Evolutionary conservation across 92 coral and sea anemone genomes (phyloP).

Genomic region (Hydrozoanthus gracilis): DNA sequence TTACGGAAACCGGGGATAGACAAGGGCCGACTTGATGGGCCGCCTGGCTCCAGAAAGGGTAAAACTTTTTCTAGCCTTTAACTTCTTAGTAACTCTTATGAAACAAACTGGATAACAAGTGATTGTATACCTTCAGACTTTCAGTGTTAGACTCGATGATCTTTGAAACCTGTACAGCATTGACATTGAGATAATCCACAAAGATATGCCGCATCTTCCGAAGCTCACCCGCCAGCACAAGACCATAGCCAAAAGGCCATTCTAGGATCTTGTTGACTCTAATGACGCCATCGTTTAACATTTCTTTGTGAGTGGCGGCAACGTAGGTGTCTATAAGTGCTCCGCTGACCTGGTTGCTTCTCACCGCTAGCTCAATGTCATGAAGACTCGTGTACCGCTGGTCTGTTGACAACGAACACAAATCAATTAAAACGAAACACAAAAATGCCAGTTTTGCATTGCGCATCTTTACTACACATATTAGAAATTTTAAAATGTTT

Average conservation of each 20-base stretch:
- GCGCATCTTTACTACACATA: too few species aligned
- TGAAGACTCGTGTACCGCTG: conserved; percentile 51
- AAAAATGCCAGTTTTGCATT: too few species aligned
- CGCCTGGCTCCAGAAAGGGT: too few species aligned
- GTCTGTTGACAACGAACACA: conserved; percentile 35
- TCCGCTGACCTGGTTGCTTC: conserved; percentile 68
- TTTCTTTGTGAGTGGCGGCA: conserved; percentile 77
- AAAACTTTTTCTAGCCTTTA: too few species aligned
- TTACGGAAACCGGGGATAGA: too few species aligned
- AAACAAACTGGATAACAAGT: not conserved
- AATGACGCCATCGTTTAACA: conserved; percentile 56
- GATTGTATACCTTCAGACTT: conserved; percentile 37
- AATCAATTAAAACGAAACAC: too few species aligned
- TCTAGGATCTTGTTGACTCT: conserved; percentile 60
- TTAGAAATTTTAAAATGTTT: too few species aligned
- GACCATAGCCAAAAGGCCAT: conserved; percentile 69
- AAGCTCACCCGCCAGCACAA: conserved; percentile 71
- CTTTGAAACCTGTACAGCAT: conserved; percentile 49
- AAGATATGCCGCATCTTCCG: conserved; percentile 51
- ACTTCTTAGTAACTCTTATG: too few species aligned
- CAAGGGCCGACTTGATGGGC: too few species aligned
- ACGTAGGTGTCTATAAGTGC: conserved; percentile 80
- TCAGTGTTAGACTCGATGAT: conserved; percentile 47
- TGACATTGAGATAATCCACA: conserved; percentile 60
- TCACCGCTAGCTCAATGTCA: conserved; percentile 68